phyloP scores from a whole-genome alignment of 2,888 invertebrate species.

The Cenopis cana region DNA sequence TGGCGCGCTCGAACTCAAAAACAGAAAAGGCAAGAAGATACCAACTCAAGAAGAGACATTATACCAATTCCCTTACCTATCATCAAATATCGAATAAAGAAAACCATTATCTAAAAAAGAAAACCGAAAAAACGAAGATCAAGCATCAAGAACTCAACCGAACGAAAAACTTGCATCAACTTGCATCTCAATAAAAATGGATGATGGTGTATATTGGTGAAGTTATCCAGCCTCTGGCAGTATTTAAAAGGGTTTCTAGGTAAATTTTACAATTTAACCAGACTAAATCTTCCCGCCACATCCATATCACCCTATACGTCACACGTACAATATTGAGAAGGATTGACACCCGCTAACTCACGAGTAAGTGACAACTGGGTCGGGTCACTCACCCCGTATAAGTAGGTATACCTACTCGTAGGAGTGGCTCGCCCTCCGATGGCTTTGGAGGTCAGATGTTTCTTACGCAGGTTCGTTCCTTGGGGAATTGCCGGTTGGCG shows the following conservation, averaged over 20 bases:
- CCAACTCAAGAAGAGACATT: too few relatives aligned
- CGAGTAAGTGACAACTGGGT: slow-evolving; percentile 39
- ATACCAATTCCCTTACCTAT: too few relatives aligned
- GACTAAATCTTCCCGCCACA: slow-evolving; percentile 4
- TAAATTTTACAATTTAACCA: background rate
- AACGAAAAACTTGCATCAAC: too few relatives aligned
- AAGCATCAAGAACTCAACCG: too few relatives aligned
- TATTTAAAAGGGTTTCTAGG: background rate
- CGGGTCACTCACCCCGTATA: slow-evolving; percentile 30
- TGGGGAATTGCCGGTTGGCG: background rate
- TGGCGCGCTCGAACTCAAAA: too few relatives aligned
- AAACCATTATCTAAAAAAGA: too few relatives aligned
- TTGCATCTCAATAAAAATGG: too few relatives aligned
- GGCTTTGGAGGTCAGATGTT: slow-evolving; percentile 28
- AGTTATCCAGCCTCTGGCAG: too few relatives aligned
- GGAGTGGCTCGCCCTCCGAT: slow-evolving; percentile 14
- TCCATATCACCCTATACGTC: slow-evolving; percentile 22
- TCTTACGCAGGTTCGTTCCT: slow-evolving; percentile 12
- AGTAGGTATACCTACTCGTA: slow-evolving; percentile 11
- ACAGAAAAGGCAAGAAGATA: too few relatives aligned
- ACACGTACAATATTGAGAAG: slow-evolving; percentile 34
- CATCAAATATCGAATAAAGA: too few relatives aligned
- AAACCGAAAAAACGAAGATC: too few relatives aligned
- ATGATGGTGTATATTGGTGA: too few relatives aligned
- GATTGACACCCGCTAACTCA: slow-evolving; percentile 33